Base-by-base conservation (phyloP, 2,113 vertebrate genomes). In the Mesembrinibis cayennensis region DNA sequence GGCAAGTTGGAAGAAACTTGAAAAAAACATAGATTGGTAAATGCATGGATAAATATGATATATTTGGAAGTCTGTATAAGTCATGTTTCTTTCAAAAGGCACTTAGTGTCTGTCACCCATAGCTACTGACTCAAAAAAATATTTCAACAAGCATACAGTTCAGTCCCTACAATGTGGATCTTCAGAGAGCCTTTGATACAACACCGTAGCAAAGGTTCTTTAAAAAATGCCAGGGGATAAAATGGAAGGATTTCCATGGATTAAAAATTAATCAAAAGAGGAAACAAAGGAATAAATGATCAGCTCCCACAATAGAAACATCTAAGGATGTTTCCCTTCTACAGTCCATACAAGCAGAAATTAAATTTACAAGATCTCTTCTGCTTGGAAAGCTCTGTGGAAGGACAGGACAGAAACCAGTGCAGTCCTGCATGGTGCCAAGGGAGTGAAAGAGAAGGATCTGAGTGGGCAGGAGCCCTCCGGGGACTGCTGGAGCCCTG, bases 401-500 rank as follows among this genome's bases (percentile, higher is more conserved):
- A 2, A 6, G 38, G 29, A 42, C 0, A 0, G 49, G 18, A 26
- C 23, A 52, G 27, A 76, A 65, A 47, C 5, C n/a, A 23, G 25
- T 45, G 55, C 47, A 26, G 52, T 23, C 38, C 19, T 59, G 22
- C 11, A 1, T 13, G 21, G 69, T 5, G 2, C 40, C 34, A 27
- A 10, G 50, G 63, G 25, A 34, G 10, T 22, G 29, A 16, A 1
- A 6, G 44, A 32, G 62, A 27, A n/a, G 40, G 36, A 19, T 56
- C n/a, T 2, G 19, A 30, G 42, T 1, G 1, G 34, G 27, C 22
- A 49, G 70, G 36, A 89, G 45, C 40, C 23, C 29, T 55, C 18
- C 1, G 1, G 44, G 27, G 21, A 7, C 65, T 49, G 25, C 69
- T 50, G 59, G 23, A 71, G 20, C 38, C 49, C 53, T 0, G 0